phyloP scores from a whole-genome alignment of 2,888 invertebrate genomes.

The Amiota mariae region DNA sequence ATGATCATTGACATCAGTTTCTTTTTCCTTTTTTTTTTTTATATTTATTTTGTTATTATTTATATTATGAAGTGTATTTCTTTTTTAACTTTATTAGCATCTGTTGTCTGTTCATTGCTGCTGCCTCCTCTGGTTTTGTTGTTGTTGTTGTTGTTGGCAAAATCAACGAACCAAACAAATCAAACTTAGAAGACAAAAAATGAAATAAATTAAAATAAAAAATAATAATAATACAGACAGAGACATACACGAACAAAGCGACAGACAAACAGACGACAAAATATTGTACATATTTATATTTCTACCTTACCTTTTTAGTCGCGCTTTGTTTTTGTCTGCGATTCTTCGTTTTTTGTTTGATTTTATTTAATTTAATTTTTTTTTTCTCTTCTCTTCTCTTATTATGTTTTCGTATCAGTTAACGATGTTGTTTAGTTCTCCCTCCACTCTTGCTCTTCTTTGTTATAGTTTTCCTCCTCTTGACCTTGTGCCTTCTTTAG shows the following conservation, averaged over 20 bases:
- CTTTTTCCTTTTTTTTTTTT: too few species aligned
- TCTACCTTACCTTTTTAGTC: conserved; percentile 64
- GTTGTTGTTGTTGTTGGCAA: background rate
- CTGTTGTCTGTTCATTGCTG: conserved; percentile 47
- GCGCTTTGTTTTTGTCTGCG: conserved; percentile 51
- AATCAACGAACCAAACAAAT: conserved; percentile 46
- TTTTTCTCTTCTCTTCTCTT: too few species aligned
- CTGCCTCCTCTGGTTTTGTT: too few species aligned
- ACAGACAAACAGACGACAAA: conserved; percentile 39
- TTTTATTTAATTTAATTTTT: too few species aligned
- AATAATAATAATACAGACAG: conserved; percentile 45
- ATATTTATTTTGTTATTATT: conserved; percentile 43
- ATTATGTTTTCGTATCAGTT: too few species aligned
- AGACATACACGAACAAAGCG: conserved; percentile 51
- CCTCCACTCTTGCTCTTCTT: conserved; percentile 56
- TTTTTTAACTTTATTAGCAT: conserved; percentile 17
- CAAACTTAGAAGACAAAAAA: too few species aligned
- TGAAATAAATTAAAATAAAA: too few species aligned
- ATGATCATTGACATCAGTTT: conserved; percentile 21
- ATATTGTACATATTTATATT: too few species aligned
- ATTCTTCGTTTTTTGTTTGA: background rate
- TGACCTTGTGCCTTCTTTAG: conserved; percentile 14
- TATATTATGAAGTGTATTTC: conserved; percentile 29
- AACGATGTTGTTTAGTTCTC: conserved; percentile 3
- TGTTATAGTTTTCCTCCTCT: background rate